phyloP scores from a whole-genome alignment of 2,888 invertebrate species.

The Chrysolina oricalcia region DNA sequence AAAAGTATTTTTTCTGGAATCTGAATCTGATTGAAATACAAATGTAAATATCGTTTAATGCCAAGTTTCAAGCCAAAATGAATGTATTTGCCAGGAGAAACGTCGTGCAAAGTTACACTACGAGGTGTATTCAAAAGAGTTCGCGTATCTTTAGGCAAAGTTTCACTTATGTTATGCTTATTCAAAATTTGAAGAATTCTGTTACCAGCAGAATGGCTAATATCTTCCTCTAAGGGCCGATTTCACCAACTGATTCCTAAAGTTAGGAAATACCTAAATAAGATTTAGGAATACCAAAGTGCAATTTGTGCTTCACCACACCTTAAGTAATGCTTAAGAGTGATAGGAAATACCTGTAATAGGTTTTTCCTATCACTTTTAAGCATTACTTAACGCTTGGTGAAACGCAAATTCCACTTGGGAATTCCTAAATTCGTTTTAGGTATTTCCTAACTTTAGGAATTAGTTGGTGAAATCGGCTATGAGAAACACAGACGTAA shows the following conservation, averaged over 20 bases:
- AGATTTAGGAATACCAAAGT: too few relatives aligned
- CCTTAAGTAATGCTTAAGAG: too few relatives aligned
- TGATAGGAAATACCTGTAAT: too few relatives aligned
- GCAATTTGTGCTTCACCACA: too few relatives aligned
- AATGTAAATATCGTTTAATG: neutral
- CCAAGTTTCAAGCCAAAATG: conserved; percentile 24
- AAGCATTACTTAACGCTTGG: too few relatives aligned
- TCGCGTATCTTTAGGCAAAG: conserved; percentile 21
- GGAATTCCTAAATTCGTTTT: too few relatives aligned
- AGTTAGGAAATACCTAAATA: too few relatives aligned
- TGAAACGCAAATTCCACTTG: too few relatives aligned
- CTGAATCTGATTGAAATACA: neutral
- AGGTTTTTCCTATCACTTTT: too few relatives aligned
- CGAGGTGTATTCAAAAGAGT: conserved; percentile 17
- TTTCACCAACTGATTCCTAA: too few relatives aligned
- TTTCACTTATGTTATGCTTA: conserved; percentile 14
- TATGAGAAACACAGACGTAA: neutral
- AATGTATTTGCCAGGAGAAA: conserved; percentile 25
- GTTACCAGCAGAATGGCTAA: conserved; percentile 12
- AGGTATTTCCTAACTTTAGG: too few relatives aligned
- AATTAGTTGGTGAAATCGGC: too few relatives aligned
- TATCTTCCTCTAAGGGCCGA: conserved; percentile 27
- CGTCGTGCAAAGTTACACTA: conserved; percentile 1
- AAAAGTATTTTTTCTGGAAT: conserved; percentile 6
- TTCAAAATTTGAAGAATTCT: conserved; percentile 20